Base-by-base conservation (phyloP, 2,113 vertebrate genomes). In the Myotis davidii region DNA sequence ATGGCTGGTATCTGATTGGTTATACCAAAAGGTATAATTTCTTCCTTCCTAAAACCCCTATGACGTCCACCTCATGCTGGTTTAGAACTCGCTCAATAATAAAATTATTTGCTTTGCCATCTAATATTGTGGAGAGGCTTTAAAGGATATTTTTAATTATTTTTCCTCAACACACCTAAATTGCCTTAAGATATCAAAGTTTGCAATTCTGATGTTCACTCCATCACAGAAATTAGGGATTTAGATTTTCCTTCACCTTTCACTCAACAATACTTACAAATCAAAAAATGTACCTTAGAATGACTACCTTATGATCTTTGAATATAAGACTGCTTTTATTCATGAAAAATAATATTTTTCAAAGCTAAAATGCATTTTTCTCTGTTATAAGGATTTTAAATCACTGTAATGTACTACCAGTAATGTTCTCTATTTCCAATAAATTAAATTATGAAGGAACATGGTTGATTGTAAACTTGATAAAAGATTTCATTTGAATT, bases 301-400 rank as follows among this genome's bases (percentile, higher is more conserved):
- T 69, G 45, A 27, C 29, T 50, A 25, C 9, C 2, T 73, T 39
- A 50, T 50, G 4, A 9, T 42, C 52, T 90, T 54, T 32, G 17
- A 83, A 42, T 14, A 11, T 29, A 79, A 52, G 0, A 61, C 67
- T 54, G 6, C 0, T 56, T 86, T 89, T 73, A 21, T 61, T 67
- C 6, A 76, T 65, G 3, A 69, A 97, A 97, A 77, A 61, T 67
- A 83, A 61, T 39, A 78, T 72, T 87, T 96, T 27, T 73, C 37
- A 95, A 93, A 85, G 21, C 2, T 11, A 67, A 82, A 87, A 83
- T 27, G 7, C 6, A 77, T 65, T 77, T 77, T 81, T 1, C 2
- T 78, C 1, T 37, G 56, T 74, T 73, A 85, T 91, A 93, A 72
- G 8, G 16, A 45, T 70, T 77, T 65, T 45, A 85, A 83, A 78